Percentiles rank a stretch among this genome's conserved stretches.
phyloP scores from a whole-genome alignment of 2,797 vertebrate species.

The Micrastur ruficollis region DNA sequence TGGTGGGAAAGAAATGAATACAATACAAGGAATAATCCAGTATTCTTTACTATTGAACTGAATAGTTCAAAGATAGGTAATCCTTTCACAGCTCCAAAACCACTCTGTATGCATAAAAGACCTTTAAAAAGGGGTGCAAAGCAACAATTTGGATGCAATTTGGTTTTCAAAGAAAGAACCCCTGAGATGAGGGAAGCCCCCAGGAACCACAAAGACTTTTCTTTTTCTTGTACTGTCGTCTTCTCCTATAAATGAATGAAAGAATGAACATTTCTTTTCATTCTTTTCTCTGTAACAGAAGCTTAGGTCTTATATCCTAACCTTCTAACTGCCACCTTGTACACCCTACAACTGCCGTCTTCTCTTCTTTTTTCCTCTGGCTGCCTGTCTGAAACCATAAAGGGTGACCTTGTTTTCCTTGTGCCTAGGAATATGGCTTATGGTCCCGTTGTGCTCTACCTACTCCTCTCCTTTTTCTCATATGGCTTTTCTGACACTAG shows the following conservation, averaged over 20 bases:
- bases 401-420: constrained; percentile 1
- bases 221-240: neutral
- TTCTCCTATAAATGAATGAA: neutral
- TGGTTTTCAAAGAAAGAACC: neutral
- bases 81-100: neutral
- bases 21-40: neutral
- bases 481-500: constrained; percentile 24
- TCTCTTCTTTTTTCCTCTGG: neutral
- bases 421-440: neutral
- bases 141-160: neutral
- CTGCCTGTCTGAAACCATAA: neutral
- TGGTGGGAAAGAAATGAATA: constrained; percentile 13
- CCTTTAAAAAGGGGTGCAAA: neutral
- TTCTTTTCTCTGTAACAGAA: neutral
- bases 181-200: neutral
- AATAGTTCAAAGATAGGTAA: neutral
- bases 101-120: neutral
- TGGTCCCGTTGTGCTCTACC: neutral
- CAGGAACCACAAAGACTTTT: neutral
- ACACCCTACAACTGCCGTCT: neutral
- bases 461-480: constrained; percentile 27
- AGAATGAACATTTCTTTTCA: neutral
- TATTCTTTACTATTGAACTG: constrained; percentile 14
- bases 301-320: neutral
- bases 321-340: neutral